Conservation (phyloP, 2,888 invertebrate species). For the Zele albiditarsus region DNA sequence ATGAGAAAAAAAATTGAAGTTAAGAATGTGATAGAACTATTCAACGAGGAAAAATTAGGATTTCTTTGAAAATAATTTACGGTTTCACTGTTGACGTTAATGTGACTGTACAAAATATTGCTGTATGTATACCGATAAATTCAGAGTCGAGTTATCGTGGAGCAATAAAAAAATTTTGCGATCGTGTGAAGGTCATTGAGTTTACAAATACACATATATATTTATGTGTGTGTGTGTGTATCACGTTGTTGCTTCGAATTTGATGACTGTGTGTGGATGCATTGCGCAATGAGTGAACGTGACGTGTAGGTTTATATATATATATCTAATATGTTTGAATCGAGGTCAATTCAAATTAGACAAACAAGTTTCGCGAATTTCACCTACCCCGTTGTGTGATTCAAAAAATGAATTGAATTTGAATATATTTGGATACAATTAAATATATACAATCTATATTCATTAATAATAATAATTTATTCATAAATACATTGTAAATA, state of each 20-base stretch:
- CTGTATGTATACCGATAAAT: neutral
- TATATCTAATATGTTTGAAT: neutral
- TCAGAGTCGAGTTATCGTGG: neutral
- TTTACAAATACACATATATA: neutral
- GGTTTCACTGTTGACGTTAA: neutral
- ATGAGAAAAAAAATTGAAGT: neutral
- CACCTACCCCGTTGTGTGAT: neutral
- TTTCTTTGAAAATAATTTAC: neutral
- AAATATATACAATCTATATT: neutral
- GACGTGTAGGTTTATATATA: neutral
- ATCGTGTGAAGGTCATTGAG: neutral
- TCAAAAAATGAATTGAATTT: neutral
- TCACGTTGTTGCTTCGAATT: neutral
- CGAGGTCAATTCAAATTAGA: constrained; percentile 17
- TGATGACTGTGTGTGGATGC: constrained; percentile 5
- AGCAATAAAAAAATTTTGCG: neutral
- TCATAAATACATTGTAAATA: constrained; percentile 60
- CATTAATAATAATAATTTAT: constrained; percentile 62
- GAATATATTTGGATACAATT: neutral
- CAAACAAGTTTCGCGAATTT: neutral
- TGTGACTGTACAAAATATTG: neutral
- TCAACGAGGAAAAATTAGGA: too few species aligned
- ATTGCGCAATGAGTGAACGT: constrained; percentile 15
- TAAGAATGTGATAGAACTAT: too few species aligned
- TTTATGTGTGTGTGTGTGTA: neutral